A percentile compares a stretch with the other conserved stretches of the same genome.
Conservation (phyloP, 2,797 vertebrate species). For the Lagocephalus sceleratus region DNA sequence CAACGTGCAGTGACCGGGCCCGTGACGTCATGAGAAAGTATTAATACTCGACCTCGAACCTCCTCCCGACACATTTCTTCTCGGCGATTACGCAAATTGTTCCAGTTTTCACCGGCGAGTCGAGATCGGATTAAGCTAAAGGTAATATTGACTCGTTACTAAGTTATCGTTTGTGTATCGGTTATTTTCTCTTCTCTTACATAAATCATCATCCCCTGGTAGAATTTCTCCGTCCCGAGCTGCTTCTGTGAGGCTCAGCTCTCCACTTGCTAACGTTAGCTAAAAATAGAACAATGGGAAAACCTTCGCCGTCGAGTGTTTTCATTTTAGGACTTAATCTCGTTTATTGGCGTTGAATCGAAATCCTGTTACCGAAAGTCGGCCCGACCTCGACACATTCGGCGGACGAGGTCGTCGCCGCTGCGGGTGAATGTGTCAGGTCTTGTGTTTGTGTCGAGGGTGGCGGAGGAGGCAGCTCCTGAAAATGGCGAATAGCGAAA, state of each 20-base stretch:
- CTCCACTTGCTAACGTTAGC: slow-evolving; percentile 25
- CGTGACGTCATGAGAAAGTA: slow-evolving; percentile 60
- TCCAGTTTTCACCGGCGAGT: too few relatives aligned
- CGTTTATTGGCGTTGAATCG: not conserved
- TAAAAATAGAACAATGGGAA: slow-evolving; percentile 70
- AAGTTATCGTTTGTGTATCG: too few relatives aligned
- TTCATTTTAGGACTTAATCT: not conserved
- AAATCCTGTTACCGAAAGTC: not conserved
- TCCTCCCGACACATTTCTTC: not conserved
- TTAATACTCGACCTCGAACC: slow-evolving; percentile 30
- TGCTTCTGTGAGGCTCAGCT: not conserved
- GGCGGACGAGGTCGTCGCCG: not conserved
- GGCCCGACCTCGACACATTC: accelerated
- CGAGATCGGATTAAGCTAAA: slow-evolving; percentile 16
- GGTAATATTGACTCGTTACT: slow-evolving; percentile 14
- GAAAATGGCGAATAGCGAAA: slow-evolving; percentile 63
- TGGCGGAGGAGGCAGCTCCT: slow-evolving; percentile 26
- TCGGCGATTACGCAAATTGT: accelerated
- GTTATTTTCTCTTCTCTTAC: too few relatives aligned
- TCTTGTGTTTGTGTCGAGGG: not conserved
- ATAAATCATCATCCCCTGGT: too few relatives aligned
- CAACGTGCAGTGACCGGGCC: not conserved
- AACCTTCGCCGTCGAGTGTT: not conserved
- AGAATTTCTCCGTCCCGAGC: too few relatives aligned
- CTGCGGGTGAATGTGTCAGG: accelerated